A percentile compares a stretch with the other conserved stretches of the same genome.
Evolutionary conservation across 2,113 vertebrate species (phyloP).

Genomic region (Corythornis vintsioides): DNA sequence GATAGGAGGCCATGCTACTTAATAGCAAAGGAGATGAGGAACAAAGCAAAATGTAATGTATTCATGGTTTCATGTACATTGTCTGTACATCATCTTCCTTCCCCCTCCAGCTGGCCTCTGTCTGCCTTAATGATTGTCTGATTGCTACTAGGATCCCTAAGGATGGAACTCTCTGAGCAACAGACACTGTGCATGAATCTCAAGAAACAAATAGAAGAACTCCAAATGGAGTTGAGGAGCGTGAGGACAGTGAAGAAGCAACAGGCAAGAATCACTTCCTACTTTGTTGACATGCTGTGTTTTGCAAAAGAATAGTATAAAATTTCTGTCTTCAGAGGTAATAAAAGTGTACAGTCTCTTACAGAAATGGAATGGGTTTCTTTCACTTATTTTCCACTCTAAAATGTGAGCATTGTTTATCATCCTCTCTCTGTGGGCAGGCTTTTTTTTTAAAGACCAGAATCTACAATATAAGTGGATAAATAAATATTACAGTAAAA

Average conservation of each 20-base stretch:
- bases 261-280: constrained; percentile 68
- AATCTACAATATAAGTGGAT: not conserved
- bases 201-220: constrained; percentile 86
- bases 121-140: not conserved
- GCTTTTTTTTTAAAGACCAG: not conserved
- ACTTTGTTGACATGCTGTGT: not conserved
- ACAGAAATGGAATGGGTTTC: not conserved
- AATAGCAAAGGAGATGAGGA: not conserved
- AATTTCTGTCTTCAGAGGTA: not conserved
- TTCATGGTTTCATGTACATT: not conserved
- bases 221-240: constrained; percentile 82
- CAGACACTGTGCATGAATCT: constrained; percentile 82
- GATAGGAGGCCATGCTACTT: not conserved
- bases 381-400: not conserved
- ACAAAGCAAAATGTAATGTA: not conserved
- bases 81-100: not conserved
- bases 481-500: not conserved
- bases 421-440: not conserved
- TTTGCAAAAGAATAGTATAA: not conserved
- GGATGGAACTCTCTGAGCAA: constrained; percentile 86
- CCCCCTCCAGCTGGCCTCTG: not conserved
- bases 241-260: constrained; percentile 81
- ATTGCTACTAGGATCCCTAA: constrained; percentile 83
- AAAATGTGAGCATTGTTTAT: not conserved
- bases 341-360: not conserved